Evolutionary conservation across 2,797 vertebrate species (phyloP), one percentile per base, ranked within the genome.

Genomic region (Leontocebus nigricollis): DNA sequence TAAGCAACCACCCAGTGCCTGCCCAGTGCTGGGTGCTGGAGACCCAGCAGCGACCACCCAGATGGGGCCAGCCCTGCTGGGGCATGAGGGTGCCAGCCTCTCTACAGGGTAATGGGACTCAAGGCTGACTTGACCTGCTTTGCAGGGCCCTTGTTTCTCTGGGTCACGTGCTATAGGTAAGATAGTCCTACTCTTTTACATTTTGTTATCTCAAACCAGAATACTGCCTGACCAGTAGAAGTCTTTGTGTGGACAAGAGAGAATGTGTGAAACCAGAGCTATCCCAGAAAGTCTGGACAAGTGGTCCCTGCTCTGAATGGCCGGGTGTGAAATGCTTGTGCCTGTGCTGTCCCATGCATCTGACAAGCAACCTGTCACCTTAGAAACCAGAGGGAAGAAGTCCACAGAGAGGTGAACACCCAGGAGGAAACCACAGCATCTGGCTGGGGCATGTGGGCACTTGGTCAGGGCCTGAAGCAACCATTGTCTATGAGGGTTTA

Each of bases 381-480:
- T 41, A 90, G 76, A 41, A 79, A 41, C 19, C 57, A 76, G 73
- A 57, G 17, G 48, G 57, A 33, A 30, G 59, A 77, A 15, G 17
- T 14, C 20, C 20, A 46, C 15, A n/a, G 73, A 61, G 50, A 24
- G 17, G 12, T 1, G n/a, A n/a, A 72, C 76, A 44, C 7, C 24
- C 30, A 48, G 57, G 48, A 57, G 61, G 39, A 50, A n/a, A 4
- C 61, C n/a, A 22, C 0, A 9, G 33, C 44, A 77, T 24, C 4
- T 24, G 39, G 14, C 27, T 8, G 39, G 52, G 77, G 44, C 44
- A 7, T 10, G 52, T 1, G 30, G 15, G 15, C 30, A 26, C 27
- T 5, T 0, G 2, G 50, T 20, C 2, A 55, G 19, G 39, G 19
- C 82, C 70, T 1, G 14, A 39, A 27, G 7, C 13, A 4, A 2